Evolutionary conservation across 2,888 invertebrate genomes (phyloP), one percentile per base, ranked within the genome.

Genomic region (Pedicia rivosa): DNA sequence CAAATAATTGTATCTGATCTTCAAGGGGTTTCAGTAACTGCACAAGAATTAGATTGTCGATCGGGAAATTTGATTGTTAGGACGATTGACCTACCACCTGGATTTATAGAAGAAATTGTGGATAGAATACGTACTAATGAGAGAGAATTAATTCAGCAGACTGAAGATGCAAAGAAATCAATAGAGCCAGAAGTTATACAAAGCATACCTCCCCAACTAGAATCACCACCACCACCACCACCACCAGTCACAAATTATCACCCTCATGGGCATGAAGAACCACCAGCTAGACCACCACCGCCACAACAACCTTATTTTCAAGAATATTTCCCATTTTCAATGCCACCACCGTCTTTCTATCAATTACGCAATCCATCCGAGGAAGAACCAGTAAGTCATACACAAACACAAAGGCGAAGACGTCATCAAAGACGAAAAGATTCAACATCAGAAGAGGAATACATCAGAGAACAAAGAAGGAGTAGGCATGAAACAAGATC

Each of bases 1-100:
- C 81, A 78, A 54, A 79, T 86, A 42, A 65, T 77, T 35, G 83
- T 84, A 0, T 82, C 83, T 1, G 82, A 84, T 55, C 72, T 86
- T 41, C 83, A 84, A 50, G 78, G 82, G 5, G 68, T 72, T 47
- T 72, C 75, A 24, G 66, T 86, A 43, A 74, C 72, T 43, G 73
- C 81, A 1, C 68, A 75, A 35, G 82, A 84, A 50, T 62, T 83
- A 41, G 72, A 72, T 47, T 76, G 79, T 5, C 74, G 72, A 51
- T 70, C 73, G 1, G 78, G 78, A 0, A 72, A 74, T 45, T 63
- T 79, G 42, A 68, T 71, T 36, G 68, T 78, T 2, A 71, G 70
- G 47, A 77, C 75, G 38, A 68, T 80, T 34, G 75, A 76, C 51
- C 64, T 78, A 46, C 75, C 76, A 2, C 70, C 74, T 17, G 72